Percentiles rank a stretch among this genome's conserved stretches.
These are phyloP conservation scores for Exaiptasia diaphana DNA, from an alignment of 64 coral and sea anemone genomes.

Conservation along the genomic window DNA sequence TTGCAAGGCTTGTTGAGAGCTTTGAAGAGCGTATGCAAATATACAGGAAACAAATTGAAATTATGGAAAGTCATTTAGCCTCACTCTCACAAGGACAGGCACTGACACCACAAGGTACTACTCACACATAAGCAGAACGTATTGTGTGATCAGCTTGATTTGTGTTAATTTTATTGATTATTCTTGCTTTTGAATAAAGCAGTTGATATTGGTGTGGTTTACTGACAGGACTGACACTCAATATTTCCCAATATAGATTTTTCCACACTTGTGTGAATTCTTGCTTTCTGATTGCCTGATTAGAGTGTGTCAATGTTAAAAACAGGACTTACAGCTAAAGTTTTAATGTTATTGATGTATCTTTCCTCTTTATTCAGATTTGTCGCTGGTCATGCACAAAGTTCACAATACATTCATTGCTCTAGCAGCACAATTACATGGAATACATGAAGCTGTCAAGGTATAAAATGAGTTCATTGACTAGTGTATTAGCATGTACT, in stretches of 20 bases:
- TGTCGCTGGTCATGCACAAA: conserved; percentile 93
- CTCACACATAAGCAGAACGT: not conserved
- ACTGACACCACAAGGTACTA: conserved; percentile 90
- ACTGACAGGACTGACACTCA: too few relatives aligned
- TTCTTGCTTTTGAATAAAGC: not conserved
- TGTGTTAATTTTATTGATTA: not conserved
- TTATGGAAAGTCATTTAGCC: conserved; percentile 89
- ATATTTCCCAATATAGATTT: too few relatives aligned
- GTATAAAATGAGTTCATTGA: too few relatives aligned
- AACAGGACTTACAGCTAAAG: too few relatives aligned
- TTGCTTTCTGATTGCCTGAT: too few relatives aligned
- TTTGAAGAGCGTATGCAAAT: conserved; percentile 97
- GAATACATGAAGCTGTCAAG: conserved; percentile 93
- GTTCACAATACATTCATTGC: conserved; percentile 94
- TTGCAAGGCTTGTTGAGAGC: conserved; percentile 76
- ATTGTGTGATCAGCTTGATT: not conserved
- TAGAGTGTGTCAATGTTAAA: too few relatives aligned
- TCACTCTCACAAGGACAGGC: conserved; percentile 83
- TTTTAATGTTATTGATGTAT: too few relatives aligned
- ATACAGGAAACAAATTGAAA: conserved; percentile 94
- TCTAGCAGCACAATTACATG: conserved; percentile 80
- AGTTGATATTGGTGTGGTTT: too few relatives aligned
- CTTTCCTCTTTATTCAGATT: too few relatives aligned
- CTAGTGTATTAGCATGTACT: too few relatives aligned
- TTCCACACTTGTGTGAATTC: too few relatives aligned